Base-by-base conservation (phyloP, 2,888 invertebrate genomes). In the Ennomos erosarius region DNA sequence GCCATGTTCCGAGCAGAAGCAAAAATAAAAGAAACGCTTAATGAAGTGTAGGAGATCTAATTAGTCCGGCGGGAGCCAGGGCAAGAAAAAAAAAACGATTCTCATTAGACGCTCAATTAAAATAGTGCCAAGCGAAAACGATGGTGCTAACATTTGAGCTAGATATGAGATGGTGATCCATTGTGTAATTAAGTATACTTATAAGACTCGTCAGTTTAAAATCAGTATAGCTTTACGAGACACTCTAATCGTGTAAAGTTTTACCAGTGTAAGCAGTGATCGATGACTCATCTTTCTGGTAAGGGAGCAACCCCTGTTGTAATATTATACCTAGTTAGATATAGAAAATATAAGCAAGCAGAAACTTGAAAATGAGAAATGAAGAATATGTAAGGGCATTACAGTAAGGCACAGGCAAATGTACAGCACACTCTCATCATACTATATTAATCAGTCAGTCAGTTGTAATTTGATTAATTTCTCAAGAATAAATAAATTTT, bases 11-110 rank as follows among this genome's bases (percentile, higher is more conserved):
- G 55, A 56, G 42, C 43, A 55, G 40, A 47, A 62, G 62, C 35
- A 10, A 34, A 69, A 60, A 68, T 70, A 68, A 69, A 66, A 64
- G 69, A 62, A 68, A 67, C 62, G 39, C 43, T 55, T 70, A 71
- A 72, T 73, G 69, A 72, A 75, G 64, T 73, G 58, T 51, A 65
- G 65, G 64, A 63, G 69, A 70, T 68, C 65, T 72, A 68, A 74
- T 75, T 72, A 73, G 65, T 62, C 58, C 53, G 62, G 62, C 64
- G 59, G 50, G 56, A 52, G 63, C 58, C 62, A 49, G 48, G 45
- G 43, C 13, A 59, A 47, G 59, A 46, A 57, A 67, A 57, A 67
- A 65, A 64, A 68, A 69, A 66, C 59, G 71, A 66, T 59, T 62
- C 49, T 44, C 12, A 58, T 48, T 37, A 47, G 10, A 56, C 26